Percentiles rank a stretch among this genome's conserved stretches.
Evolutionary conservation across 2,888 invertebrate species (phyloP).

Genomic region (Synergus laeviventris): DNA sequence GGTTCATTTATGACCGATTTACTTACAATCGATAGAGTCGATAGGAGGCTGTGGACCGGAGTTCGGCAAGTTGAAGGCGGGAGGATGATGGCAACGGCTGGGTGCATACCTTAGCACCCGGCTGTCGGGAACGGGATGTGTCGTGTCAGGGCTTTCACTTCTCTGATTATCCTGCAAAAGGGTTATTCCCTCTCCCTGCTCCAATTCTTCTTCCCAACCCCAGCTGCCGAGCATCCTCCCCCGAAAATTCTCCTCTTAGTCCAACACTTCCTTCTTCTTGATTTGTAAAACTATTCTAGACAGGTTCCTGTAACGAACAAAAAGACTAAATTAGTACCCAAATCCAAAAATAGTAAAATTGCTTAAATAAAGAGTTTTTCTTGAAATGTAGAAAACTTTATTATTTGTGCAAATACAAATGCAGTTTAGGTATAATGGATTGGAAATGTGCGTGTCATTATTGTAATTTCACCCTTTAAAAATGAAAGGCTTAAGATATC

Average conservation of each 20-base stretch:
- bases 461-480: neutral
- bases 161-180: constrained; percentile 66
- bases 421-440: neutral
- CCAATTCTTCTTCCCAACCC: constrained; percentile 72
- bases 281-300: constrained; percentile 63
- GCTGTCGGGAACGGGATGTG: constrained; percentile 73
- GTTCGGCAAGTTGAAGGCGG: constrained; percentile 70
- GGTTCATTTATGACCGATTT: constrained; percentile 38
- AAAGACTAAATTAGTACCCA: neutral
- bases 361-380: neutral
- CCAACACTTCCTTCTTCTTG: constrained; percentile 67
- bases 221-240: constrained; percentile 75
- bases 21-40: constrained; percentile 74
- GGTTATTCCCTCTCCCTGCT: constrained; percentile 63
- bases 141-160: constrained; percentile 70
- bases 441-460: neutral
- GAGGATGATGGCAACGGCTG: constrained; percentile 73
- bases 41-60: constrained; percentile 72
- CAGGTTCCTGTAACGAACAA: constrained; percentile 59
- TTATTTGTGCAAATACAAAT: too few species aligned
- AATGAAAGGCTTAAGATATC: constrained; percentile 8
- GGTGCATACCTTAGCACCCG: constrained; percentile 75
- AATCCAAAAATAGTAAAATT: neutral
- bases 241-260: constrained; percentile 68
- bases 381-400: too few species aligned